Percentiles rank a stretch among this genome's conserved stretches.
Evolutionary conservation across 1,140 invertebrate species (phyloP).

Genomic region (Aphidius gifuensis): DNA sequence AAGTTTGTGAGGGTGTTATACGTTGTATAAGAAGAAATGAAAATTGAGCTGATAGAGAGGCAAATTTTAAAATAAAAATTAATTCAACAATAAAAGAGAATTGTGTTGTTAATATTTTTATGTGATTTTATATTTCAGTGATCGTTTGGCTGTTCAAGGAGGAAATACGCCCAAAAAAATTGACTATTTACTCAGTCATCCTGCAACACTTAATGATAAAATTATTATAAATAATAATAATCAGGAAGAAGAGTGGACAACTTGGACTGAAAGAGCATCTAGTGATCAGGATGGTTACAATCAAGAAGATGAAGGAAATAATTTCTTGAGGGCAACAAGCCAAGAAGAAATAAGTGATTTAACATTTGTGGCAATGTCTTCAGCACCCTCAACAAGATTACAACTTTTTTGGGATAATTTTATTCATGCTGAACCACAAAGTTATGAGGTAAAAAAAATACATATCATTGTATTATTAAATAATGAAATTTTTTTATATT

Average conservation of each 20-base stretch:
- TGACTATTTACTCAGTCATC: neutral
- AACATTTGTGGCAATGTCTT: constrained; percentile 24
- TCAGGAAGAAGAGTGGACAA: constrained; percentile 9
- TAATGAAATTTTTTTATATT: neutral
- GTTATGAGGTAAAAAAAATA: constrained; percentile 55
- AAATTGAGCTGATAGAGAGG: too few relatives aligned
- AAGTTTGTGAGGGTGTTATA: too few relatives aligned
- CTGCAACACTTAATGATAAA: neutral
- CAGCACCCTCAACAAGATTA: constrained; percentile 35
- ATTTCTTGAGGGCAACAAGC: neutral
- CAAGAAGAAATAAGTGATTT: neutral
- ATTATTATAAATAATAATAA: neutral
- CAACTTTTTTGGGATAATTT: constrained; percentile 59
- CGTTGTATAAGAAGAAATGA: too few relatives aligned
- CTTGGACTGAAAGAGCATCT: constrained; percentile 1
- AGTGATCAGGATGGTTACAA: neutral
- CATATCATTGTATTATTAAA: too few relatives aligned
- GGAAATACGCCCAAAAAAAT: neutral
- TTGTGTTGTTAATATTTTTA: neutral
- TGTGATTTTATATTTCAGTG: constrained; percentile 4
- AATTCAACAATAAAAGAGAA: too few relatives aligned
- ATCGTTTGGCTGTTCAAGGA: neutral
- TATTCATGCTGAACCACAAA: constrained; percentile 60
- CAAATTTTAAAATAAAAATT: too few relatives aligned
- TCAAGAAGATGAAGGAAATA: neutral